phyloP scores from a whole-genome alignment of 2,113 vertebrate species.

The Dasyornis broadbenti region DNA sequence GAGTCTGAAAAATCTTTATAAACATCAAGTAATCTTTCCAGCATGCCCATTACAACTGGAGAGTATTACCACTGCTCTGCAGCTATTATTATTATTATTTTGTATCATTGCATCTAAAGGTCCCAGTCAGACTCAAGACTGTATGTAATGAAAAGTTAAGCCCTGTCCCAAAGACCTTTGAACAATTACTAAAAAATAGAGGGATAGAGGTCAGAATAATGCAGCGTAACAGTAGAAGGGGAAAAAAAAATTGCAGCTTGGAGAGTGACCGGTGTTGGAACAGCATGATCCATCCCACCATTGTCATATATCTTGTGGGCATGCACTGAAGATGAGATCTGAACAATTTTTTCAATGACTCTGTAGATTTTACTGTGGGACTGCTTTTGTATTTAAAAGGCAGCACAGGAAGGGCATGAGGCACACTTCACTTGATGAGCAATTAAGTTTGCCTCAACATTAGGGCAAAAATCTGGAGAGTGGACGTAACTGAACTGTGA shows the following conservation, averaged over 20 bases:
- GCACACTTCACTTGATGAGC: not conserved
- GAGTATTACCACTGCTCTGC: not conserved
- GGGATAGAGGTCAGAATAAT: not conserved
- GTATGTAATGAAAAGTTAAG: not conserved
- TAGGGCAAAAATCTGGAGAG: not conserved
- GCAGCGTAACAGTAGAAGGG: not conserved
- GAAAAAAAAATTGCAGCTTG: not conserved
- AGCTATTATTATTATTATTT: constrained; percentile 17
- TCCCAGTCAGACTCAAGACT: not conserved
- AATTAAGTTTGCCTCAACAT: not conserved
- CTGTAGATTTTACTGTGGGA: not conserved
- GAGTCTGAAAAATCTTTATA: constrained; percentile 49
- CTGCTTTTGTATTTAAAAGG: not conserved
- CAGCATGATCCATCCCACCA: not conserved
- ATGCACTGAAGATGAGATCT: not conserved
- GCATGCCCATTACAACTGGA: not conserved
- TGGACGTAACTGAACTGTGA: not conserved
- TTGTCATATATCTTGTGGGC: not conserved
- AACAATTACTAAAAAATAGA: not conserved
- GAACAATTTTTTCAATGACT: not conserved
- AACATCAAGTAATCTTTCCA: constrained; percentile 47
- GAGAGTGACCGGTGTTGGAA: not conserved
- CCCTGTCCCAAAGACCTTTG: not conserved
- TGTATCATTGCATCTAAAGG: not conserved
- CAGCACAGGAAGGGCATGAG: not conserved